Conservation (phyloP, 2,888 invertebrate genomes). For the Hetaerina titia region DNA sequence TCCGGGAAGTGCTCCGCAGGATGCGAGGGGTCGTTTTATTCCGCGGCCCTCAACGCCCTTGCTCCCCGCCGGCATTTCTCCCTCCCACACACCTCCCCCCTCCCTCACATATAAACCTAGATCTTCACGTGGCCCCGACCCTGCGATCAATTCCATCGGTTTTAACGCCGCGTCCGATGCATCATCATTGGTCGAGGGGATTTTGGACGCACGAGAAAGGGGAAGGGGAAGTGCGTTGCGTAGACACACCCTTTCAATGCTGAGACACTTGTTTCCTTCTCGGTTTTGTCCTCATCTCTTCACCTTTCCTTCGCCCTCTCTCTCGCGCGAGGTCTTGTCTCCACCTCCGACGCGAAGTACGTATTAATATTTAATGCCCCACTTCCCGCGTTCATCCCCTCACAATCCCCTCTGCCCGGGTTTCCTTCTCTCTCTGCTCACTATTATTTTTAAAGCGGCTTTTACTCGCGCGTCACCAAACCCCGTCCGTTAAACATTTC, state of each 20-base stretch:
- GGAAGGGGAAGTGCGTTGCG: background rate
- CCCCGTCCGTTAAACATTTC: background rate
- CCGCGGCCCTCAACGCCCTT: background rate
- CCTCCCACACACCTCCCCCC: no score
- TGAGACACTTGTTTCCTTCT: background rate
- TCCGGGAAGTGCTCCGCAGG: background rate
- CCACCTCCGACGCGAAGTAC: background rate
- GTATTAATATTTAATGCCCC: background rate
- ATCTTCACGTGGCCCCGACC: no score
- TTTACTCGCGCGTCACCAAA: background rate
- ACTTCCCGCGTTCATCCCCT: background rate
- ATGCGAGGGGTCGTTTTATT: background rate
- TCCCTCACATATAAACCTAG: no score
- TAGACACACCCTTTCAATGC: background rate
- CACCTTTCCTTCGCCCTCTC: background rate
- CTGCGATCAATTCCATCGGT: background rate
- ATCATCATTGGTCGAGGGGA: background rate
- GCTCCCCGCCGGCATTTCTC: background rate
- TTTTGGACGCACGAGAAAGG: background rate
- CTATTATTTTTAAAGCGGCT: slow-evolving; percentile 35
- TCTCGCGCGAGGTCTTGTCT: background rate
- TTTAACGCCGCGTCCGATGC: background rate
- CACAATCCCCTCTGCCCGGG: background rate
- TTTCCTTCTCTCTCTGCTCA: background rate
- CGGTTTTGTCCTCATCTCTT: background rate